Conservation (phyloP, 1,140 invertebrate species). For the Chlorops oryzae region DNA sequence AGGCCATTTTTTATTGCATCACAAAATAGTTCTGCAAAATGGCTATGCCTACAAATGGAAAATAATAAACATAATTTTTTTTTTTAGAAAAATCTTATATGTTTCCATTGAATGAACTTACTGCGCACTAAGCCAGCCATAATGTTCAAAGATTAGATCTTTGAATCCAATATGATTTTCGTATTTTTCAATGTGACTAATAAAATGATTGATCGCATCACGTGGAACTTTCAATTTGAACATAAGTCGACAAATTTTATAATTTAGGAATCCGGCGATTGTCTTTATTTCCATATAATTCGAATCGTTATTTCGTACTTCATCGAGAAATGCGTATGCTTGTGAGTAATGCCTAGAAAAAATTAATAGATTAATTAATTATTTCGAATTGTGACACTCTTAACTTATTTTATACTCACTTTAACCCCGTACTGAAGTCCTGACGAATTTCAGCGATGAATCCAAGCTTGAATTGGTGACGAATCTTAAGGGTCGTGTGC, state of each 20-base stretch:
- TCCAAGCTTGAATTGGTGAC: conserved; percentile 97
- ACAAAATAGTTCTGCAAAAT: conserved; percentile 93
- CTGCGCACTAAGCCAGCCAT: conserved; percentile 95
- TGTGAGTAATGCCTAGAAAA: conserved; percentile 80
- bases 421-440: conserved; percentile 80
- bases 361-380: conserved; percentile 12
- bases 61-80: neutral
- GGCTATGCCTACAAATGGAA: conserved; percentile 53
- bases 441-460: conserved; percentile 91
- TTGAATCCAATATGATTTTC: conserved; percentile 67
- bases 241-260: conserved; percentile 86
- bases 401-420: conserved; percentile 55
- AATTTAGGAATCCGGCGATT: conserved; percentile 92
- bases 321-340: conserved; percentile 82
- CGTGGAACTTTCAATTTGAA: conserved; percentile 83
- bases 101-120: conserved; percentile 51
- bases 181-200: conserved; percentile 84
- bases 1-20: conserved; percentile 85
- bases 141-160: conserved; percentile 88
- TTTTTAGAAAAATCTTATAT: neutral
- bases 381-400: neutral
- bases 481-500: conserved; percentile 86
- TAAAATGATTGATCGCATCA: conserved; percentile 91
- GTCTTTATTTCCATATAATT: conserved; percentile 91
- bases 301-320: conserved; percentile 79